These are phyloP conservation scores for Panopea generosa DNA, from an alignment of 2,888 invertebrate genomes.

Conservation along the genomic window DNA sequence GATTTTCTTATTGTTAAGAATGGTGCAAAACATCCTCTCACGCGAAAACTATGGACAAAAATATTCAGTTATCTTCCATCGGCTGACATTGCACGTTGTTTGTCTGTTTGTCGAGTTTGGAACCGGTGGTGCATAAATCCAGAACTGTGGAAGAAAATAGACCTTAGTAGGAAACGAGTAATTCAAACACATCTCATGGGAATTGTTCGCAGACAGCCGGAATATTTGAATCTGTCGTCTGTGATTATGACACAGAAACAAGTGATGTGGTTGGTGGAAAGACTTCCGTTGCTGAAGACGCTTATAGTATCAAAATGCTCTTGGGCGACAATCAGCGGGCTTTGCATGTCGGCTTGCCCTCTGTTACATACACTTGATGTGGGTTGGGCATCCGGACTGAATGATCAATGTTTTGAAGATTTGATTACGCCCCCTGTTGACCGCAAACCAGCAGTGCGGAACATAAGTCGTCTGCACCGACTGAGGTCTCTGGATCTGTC, in stretches of 20 bases:
- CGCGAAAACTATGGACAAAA: conserved; percentile 83
- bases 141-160: conserved; percentile 93
- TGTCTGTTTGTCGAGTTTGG: conserved; percentile 95
- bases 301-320: conserved; percentile 90
- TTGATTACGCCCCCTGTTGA: conserved; percentile 95
- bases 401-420: conserved; percentile 93
- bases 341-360: conserved; percentile 93
- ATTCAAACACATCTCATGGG: conserved; percentile 92
- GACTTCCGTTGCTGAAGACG: conserved; percentile 93
- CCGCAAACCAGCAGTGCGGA: conserved; percentile 91
- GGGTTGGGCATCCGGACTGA: conserved; percentile 94
- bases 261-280: conserved; percentile 95
- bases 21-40: conserved; percentile 77
- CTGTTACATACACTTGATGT: conserved; percentile 91
- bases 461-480: conserved; percentile 91
- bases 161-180: conserved; percentile 89
- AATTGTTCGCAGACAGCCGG: conserved; percentile 95
- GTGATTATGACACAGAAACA: conserved; percentile 94
- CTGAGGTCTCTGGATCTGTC: conserved; percentile 91
- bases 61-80: conserved; percentile 85
- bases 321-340: conserved; percentile 91
- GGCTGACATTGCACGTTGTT: conserved; percentile 87
- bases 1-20: conserved; percentile 67
- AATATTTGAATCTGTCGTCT: conserved; percentile 94
- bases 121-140: conserved; percentile 94